These are phyloP conservation scores for Falco naumanni DNA, from an alignment of 2,797 vertebrate genomes.

Conservation along the genomic window DNA sequence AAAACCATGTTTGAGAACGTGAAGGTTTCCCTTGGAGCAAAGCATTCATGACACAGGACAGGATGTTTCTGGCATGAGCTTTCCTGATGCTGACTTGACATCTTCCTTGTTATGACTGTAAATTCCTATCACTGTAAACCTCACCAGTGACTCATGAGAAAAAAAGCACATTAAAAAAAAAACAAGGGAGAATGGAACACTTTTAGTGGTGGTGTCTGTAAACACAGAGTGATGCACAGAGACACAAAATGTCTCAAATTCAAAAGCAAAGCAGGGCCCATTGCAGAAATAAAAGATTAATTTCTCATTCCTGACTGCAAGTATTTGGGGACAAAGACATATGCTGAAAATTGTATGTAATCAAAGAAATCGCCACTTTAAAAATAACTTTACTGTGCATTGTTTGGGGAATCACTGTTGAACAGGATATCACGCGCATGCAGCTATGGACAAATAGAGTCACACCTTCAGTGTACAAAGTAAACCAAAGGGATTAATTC, in stretches of 20 bases:
- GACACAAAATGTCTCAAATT: background rate
- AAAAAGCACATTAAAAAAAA: background rate
- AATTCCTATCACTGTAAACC: slow-evolving; percentile 3
- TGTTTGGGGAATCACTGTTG: background rate
- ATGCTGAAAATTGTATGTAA: background rate
- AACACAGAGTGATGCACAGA: background rate
- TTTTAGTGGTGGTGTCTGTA: background rate
- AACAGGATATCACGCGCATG: background rate
- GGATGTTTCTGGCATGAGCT: background rate
- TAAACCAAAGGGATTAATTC: background rate
- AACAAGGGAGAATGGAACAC: background rate
- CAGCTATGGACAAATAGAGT: background rate
- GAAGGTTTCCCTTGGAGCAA: background rate
- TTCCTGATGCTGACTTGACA: slow-evolving; percentile 10
- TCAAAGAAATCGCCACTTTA: background rate
- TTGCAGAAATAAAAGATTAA: background rate
- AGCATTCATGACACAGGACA: fast-evolving
- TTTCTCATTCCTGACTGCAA: background rate
- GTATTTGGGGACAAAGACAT: background rate
- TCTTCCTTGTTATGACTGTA: background rate
- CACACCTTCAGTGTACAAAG: background rate
- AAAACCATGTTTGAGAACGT: background rate
- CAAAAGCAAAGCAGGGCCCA: background rate
- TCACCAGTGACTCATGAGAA: background rate
- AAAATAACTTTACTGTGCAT: background rate